Conservation (phyloP, 2,888 invertebrate species). For the Crepidodera aurea region DNA sequence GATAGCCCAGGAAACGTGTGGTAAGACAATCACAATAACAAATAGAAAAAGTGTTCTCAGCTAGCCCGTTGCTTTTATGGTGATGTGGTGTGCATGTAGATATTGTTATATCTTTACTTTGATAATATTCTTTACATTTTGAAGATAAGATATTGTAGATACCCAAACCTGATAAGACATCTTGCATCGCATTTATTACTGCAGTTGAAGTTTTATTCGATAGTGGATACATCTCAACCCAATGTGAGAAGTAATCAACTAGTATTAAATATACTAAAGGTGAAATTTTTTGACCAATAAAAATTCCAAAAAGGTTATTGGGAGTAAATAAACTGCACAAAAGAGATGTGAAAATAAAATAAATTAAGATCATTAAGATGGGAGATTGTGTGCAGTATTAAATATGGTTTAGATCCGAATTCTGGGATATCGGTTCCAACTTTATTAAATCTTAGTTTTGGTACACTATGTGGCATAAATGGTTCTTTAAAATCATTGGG, state of each 20-base stretch:
- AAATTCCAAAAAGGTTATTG: too few relatives aligned
- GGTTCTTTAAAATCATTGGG: slow-evolving; percentile 38
- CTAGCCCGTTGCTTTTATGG: slow-evolving; percentile 40
- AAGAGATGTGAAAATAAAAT: too few relatives aligned
- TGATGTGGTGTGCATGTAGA: slow-evolving; percentile 32
- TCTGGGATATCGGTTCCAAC: slow-evolving; percentile 38
- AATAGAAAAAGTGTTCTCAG: slow-evolving; percentile 40
- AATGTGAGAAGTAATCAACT: slow-evolving; percentile 43
- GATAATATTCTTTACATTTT: slow-evolving; percentile 37
- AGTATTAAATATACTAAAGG: slow-evolving; percentile 39
- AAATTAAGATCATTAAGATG: too few relatives aligned
- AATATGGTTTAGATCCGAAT: slow-evolving; percentile 31
- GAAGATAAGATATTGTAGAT: slow-evolving; percentile 39
- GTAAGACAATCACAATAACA: too few relatives aligned
- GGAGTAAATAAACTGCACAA: too few relatives aligned
- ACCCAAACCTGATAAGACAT: slow-evolving; percentile 42
- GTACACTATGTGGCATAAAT: slow-evolving; percentile 36
- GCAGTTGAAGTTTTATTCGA: slow-evolving; percentile 37
- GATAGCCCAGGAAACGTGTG: too few relatives aligned
- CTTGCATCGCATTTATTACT: slow-evolving; percentile 39
- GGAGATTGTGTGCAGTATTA: too few relatives aligned
- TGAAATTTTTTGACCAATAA: too few relatives aligned
- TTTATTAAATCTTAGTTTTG: slow-evolving; percentile 41
- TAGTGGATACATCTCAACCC: slow-evolving; percentile 34
- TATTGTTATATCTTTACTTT: slow-evolving; percentile 38